A percentile compares a stretch with the other conserved stretches of the same genome.
These are phyloP conservation scores for Chaetura pelagica DNA, from an alignment of 2,113 vertebrate genomes.

Conservation along the genomic window DNA sequence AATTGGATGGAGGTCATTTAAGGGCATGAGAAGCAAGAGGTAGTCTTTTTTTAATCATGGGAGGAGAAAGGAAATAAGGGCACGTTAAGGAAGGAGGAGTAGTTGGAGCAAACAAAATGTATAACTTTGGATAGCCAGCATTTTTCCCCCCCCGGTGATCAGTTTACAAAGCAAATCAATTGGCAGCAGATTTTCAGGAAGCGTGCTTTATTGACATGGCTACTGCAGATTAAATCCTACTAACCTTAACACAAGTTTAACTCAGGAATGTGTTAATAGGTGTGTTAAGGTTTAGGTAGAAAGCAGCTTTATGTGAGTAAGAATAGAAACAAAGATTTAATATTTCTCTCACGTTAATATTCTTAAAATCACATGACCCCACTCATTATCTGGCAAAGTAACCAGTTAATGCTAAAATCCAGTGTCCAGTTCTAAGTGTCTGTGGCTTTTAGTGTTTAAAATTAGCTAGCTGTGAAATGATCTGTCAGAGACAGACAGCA, in stretches of 20 bases:
- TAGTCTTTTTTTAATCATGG: slow-evolving; percentile 32
- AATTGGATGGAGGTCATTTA: not conserved
- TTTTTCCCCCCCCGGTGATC: not conserved
- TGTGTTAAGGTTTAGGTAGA: not conserved
- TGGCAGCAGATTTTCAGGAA: slow-evolving; percentile 37
- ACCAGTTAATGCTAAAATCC: not conserved
- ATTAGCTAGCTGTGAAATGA: slow-evolving; percentile 7
- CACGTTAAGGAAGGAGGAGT: slow-evolving; percentile 21
- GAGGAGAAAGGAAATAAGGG: slow-evolving; percentile 30
- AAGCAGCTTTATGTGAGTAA: not conserved
- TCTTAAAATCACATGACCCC: not conserved
- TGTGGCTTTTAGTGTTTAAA: not conserved
- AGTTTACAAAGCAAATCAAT: slow-evolving; percentile 32
- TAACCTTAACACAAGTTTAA: not conserved
- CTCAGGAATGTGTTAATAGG: not conserved
- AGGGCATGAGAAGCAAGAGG: slow-evolving; percentile 44
- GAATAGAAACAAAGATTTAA: not conserved
- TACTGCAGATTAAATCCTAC: slow-evolving; percentile 9
- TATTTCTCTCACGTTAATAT: not conserved
- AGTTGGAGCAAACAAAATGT: slow-evolving; percentile 21
- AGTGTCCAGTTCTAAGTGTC: not conserved
- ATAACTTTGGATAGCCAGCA: not conserved
- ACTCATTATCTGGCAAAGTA: not conserved
- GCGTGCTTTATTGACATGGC: not conserved
- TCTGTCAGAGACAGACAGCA: not conserved